Percentiles rank a stretch among this genome's conserved stretches.
These are phyloP conservation scores for Notocelia uddmanniana DNA, from an alignment of 2,888 invertebrate genomes.

Conservation along the genomic window DNA sequence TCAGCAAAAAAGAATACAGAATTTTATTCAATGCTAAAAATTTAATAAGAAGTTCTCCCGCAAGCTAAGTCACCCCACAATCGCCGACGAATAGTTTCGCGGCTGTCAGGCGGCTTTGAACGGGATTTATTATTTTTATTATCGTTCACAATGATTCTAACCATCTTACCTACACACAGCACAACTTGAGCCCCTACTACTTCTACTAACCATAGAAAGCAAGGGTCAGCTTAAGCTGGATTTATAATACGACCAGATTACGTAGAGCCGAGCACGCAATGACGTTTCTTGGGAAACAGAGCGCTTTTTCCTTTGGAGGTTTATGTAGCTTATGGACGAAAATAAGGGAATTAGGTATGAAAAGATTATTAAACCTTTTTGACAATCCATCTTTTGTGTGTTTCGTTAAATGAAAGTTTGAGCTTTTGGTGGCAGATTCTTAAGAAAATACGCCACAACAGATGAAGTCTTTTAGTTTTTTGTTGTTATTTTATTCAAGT, in stretches of 20 bases:
- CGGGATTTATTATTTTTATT: slow-evolving; percentile 85
- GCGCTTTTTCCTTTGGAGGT: slow-evolving; percentile 22
- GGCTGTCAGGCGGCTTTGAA: slow-evolving; percentile 82
- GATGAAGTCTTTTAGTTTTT: not conserved
- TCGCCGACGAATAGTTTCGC: slow-evolving; percentile 80
- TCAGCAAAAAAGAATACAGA: no score
- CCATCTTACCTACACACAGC: slow-evolving; percentile 59
- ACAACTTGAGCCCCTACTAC: not conserved
- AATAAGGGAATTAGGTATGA: slow-evolving; percentile 46
- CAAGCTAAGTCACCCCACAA: slow-evolving; percentile 55
- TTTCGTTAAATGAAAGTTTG: slow-evolving; percentile 36
- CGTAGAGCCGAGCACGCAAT: not conserved
- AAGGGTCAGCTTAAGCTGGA: not conserved
- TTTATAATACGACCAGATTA: slow-evolving; percentile 4
- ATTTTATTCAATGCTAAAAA: slow-evolving; percentile 6
- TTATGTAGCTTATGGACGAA: slow-evolving; percentile 37
- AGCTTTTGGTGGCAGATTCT: slow-evolving; percentile 30
- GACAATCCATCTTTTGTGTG: slow-evolving; percentile 43
- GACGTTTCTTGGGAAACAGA: not conserved
- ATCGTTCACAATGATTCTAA: slow-evolving; percentile 73
- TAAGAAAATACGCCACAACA: slow-evolving; percentile 4
- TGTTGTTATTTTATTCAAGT: not conserved
- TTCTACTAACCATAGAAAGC: not conserved
- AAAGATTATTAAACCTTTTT: slow-evolving; percentile 46
- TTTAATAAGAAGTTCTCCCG: not conserved